Evolutionary conservation across 2,797 vertebrate species (phyloP).

Genomic region (Melanotaenia nigrans): DNA sequence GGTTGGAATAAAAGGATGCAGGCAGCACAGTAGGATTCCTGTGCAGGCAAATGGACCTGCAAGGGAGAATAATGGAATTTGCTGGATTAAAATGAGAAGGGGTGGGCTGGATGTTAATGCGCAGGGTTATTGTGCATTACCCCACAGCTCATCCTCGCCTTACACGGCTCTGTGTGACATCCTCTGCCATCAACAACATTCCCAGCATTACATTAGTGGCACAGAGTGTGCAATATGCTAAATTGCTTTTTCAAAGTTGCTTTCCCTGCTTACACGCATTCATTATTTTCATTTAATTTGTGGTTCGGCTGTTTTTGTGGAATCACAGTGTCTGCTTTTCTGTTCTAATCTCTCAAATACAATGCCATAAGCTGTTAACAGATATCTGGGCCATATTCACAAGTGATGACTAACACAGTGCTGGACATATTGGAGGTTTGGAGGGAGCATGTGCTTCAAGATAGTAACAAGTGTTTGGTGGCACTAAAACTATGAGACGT

Average conservation of each 20-base stretch:
- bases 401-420: constrained; percentile 39
- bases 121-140: constrained; percentile 79
- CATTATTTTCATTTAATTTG: constrained; percentile 73
- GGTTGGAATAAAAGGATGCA: constrained; percentile 58
- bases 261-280: constrained; percentile 51
- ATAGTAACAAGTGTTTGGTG: constrained; percentile 43
- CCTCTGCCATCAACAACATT: constrained; percentile 69
- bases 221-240: constrained; percentile 77
- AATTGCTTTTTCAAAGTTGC: constrained; percentile 76
- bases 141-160: constrained; percentile 74
- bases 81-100: constrained; percentile 75
- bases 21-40: constrained; percentile 59
- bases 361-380: constrained; percentile 73
- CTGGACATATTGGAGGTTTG: constrained; percentile 68
- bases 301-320: constrained; percentile 49
- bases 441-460: constrained; percentile 49
- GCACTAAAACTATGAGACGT: not conserved
- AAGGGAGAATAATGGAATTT: constrained; percentile 80
- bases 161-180: constrained; percentile 74
- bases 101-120: constrained; percentile 77
- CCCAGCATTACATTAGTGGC: constrained; percentile 75
- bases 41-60: constrained; percentile 66
- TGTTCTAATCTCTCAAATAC: constrained; percentile 75
- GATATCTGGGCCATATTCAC: constrained; percentile 74
- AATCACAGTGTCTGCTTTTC: constrained; percentile 64